These are phyloP conservation scores for Typhlichthys eigenmanni DNA, from an alignment of 2,797 vertebrate species.

Conservation along the genomic window DNA sequence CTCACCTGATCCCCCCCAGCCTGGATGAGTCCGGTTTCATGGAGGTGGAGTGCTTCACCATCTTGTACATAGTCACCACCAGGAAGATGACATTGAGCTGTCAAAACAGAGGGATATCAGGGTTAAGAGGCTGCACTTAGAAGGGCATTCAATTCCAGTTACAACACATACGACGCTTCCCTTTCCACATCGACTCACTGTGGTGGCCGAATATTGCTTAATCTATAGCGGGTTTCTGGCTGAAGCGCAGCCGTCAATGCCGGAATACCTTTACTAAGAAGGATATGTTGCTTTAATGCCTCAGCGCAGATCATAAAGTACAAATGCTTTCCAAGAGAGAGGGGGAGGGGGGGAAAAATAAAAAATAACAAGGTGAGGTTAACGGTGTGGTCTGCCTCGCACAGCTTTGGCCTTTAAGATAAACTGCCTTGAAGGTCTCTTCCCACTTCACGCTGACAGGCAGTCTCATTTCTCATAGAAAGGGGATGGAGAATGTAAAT, in stretches of 20 bases:
- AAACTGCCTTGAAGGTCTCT: slow-evolving; percentile 31
- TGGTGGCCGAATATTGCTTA: slow-evolving; percentile 17
- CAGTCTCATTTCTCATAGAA: slow-evolving; percentile 36
- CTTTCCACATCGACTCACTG: slow-evolving; percentile 18
- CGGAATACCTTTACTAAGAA: slow-evolving; percentile 36
- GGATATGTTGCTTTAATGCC: slow-evolving; percentile 50
- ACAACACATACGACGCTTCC: slow-evolving; percentile 8
- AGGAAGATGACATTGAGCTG: slow-evolving; percentile 98
- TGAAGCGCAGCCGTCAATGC: slow-evolving; percentile 16
- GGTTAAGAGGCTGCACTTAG: slow-evolving; percentile 68
- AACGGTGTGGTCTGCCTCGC: slow-evolving; percentile 48
- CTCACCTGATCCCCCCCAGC: slow-evolving; percentile 99
- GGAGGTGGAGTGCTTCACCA: slow-evolving; percentile 98
- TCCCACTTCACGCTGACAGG: slow-evolving; percentile 39
- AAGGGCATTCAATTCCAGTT: slow-evolving; percentile 50
- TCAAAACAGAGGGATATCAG: slow-evolving; percentile 78
- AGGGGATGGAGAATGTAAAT: slow-evolving; percentile 27
- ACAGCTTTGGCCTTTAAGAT: slow-evolving; percentile 36
- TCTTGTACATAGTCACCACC: slow-evolving; percentile 98
- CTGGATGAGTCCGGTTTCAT: slow-evolving; percentile 99
- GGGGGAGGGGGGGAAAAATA: neutral
- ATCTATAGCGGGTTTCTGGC: slow-evolving; percentile 29
- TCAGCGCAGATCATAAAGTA: slow-evolving; percentile 44
- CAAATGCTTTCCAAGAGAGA: slow-evolving; percentile 12
- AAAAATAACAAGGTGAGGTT: slow-evolving; percentile 44